A percentile compares a stretch with the other conserved stretches of the same genome.
phyloP scores from a whole-genome alignment of 1,140 invertebrate genomes.

The Popillia japonica region DNA sequence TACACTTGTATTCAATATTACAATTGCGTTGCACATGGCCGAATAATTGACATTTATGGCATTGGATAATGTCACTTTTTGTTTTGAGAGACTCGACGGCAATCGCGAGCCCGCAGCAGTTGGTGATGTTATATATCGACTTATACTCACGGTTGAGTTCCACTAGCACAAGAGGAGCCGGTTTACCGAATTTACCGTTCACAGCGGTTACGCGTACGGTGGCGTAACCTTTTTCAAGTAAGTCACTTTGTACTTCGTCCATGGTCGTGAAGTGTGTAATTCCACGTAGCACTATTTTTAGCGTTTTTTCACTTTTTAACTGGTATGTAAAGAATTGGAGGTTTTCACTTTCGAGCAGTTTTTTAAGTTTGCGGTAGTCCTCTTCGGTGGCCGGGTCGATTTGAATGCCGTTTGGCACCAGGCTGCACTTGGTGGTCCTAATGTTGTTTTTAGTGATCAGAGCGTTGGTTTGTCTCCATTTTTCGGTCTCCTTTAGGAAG shows the following conservation, averaged over 20 bases:
- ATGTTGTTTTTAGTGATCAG: too few species aligned
- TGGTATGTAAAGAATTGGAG: not conserved
- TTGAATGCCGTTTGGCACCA: not conserved
- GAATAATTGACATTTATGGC: constrained; percentile 38
- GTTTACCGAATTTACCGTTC: not conserved
- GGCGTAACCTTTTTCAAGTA: not conserved
- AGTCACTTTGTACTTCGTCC: not conserved
- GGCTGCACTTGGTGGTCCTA: not conserved
- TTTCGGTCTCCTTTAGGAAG: too few species aligned
- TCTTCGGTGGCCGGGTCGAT: not conserved
- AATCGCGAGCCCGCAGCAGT: not conserved
- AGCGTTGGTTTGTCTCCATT: too few species aligned
- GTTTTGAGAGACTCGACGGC: constrained; percentile 1
- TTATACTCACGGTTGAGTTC: not conserved
- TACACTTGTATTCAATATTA: not conserved
- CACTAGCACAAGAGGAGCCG: not conserved
- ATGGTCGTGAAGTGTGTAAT: not conserved
- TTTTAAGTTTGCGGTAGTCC: too few species aligned
- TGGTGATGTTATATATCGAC: not conserved
- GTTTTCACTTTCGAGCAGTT: not conserved
- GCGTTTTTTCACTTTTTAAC: not conserved
- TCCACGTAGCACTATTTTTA: not conserved
- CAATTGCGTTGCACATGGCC: constrained; percentile 38
- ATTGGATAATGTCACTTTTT: too few species aligned
- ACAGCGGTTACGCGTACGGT: not conserved